phyloP scores from a whole-genome alignment of 64 coral and sea anemone genomes.

The Astreopora myriophthalma region DNA sequence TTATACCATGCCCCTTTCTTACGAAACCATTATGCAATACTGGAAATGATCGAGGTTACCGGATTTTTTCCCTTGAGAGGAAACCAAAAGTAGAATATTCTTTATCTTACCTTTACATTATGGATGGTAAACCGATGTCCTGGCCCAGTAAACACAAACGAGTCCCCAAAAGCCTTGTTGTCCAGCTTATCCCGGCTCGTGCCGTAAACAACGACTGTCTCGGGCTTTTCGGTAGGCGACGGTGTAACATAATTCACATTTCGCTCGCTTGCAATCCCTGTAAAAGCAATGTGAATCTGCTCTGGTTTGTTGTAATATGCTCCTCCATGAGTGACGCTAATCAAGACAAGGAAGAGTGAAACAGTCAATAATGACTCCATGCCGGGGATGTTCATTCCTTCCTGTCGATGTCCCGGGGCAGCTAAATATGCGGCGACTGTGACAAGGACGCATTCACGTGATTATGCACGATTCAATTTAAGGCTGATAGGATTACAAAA shows the following conservation, averaged over 20 bases:
- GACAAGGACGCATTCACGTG: no score
- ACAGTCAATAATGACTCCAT: background rate
- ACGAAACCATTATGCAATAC: no score
- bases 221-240: background rate
- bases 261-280: slow-evolving; percentile 76
- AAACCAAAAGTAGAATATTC: background rate
- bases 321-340: background rate
- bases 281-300: slow-evolving; percentile 83
- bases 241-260: slow-evolving; percentile 84
- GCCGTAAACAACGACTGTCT: slow-evolving; percentile 68
- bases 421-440: no score
- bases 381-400: background rate
- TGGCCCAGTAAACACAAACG: slow-evolving; percentile 39
- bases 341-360: background rate
- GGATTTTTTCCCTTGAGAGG: background rate
- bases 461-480: no score
- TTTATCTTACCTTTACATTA: slow-evolving; percentile 63
- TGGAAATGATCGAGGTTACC: no score
- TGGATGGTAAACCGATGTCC: slow-evolving; percentile 52
- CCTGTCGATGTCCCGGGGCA: no score
- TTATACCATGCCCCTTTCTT: no score
- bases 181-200: slow-evolving; percentile 36
- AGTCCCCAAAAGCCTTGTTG: slow-evolving; percentile 34
- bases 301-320: slow-evolving; percentile 54
- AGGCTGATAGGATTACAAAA: no score